Base-by-base conservation (phyloP, 2,113 vertebrate genomes). In the Platichthys flesus region DNA sequence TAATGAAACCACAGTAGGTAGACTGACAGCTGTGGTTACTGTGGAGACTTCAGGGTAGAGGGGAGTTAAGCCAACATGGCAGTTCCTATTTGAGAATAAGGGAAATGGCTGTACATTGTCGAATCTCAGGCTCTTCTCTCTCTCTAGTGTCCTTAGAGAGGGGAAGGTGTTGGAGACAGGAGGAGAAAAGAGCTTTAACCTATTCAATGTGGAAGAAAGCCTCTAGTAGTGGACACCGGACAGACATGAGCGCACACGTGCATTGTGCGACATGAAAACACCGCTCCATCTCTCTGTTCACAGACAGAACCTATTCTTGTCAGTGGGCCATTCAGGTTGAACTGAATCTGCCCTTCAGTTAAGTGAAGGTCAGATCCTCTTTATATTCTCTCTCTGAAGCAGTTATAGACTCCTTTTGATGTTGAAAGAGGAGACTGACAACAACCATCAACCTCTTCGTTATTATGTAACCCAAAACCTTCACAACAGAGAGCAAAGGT, bases 301-400 rank as follows among this genome's bases (percentile, higher is more conserved):
- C 64, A 81, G 88, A 85, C 85, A 78, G 21, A 42, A 74, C 31
- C 52, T 7, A 35, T 82, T 42, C 68, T 74, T 42, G 9, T 83
- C 83, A 92, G 69, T 14, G 1, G 40, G n/a, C 18, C 79, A n/a
- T 49, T 65, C 59, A 5, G 67, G 68, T 28, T 79, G 59, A 87
- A 78, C 71, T 74, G 68, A 70, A 77, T 79, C 76, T 59, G 52
- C 81, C 73, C 81, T 54, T 54, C 28, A 76, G 82, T 74, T 74
- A 68, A 81, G 52, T 78, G 67, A 75, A 89, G 76, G 76, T 79
- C 78, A 81, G 24, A 55, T 71, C 67, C 79, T 76, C 66, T 68
- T 71, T 49, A 40, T 52, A 12, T 64, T 57, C 80, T 37, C 31
- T 71, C 26, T 55, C 58, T 58, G 40, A 16, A 28, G 57, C 52